Evolutionary conservation across 2,797 vertebrate species (phyloP).

Genomic region (Neoniphon sammara): DNA sequence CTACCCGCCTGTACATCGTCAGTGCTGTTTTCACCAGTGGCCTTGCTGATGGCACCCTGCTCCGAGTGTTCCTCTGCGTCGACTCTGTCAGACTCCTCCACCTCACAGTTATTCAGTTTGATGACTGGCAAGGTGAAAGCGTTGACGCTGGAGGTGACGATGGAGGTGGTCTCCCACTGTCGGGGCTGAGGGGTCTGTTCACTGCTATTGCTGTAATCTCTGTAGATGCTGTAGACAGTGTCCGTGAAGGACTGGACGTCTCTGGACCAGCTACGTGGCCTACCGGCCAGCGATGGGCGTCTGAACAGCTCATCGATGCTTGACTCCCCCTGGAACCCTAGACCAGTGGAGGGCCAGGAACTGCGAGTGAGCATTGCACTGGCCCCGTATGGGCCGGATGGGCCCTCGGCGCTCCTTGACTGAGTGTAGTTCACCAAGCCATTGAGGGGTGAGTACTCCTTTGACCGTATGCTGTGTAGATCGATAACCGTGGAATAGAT

Average conservation of each 20-base stretch:
- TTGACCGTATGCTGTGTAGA: conserved; percentile 91
- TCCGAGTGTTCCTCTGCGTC: conserved; percentile 48
- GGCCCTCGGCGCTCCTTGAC: conserved; percentile 84
- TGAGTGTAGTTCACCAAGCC: conserved; percentile 92
- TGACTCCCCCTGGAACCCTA: conserved; percentile 67
- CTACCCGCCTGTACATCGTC: conserved; percentile 50
- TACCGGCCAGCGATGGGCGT: conserved; percentile 73
- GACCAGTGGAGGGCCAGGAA: conserved; percentile 87
- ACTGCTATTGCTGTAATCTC: conserved; percentile 82
- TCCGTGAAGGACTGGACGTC: conserved; percentile 88
- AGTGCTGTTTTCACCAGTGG: conserved; percentile 23
- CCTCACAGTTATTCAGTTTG: conserved; percentile 87
- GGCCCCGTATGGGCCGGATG: conserved; percentile 73
- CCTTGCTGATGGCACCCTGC: conserved; percentile 66
- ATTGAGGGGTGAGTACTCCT: conserved; percentile 89
- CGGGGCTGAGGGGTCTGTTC: conserved; percentile 76
- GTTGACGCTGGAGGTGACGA: conserved; percentile 91
- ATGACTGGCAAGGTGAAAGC: conserved; percentile 92
- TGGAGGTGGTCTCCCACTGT: conserved; percentile 88
- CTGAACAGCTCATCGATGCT: conserved; percentile 67
- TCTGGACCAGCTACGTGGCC: conserved; percentile 78
- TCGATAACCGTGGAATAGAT: conserved; percentile 99
- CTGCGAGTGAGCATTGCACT: conserved; percentile 84
- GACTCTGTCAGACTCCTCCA: conserved; percentile 75
- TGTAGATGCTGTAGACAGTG: conserved; percentile 93